Evolutionary conservation across 2,113 vertebrate species (phyloP).

Genomic region (Antechinus stuartii): DNA sequence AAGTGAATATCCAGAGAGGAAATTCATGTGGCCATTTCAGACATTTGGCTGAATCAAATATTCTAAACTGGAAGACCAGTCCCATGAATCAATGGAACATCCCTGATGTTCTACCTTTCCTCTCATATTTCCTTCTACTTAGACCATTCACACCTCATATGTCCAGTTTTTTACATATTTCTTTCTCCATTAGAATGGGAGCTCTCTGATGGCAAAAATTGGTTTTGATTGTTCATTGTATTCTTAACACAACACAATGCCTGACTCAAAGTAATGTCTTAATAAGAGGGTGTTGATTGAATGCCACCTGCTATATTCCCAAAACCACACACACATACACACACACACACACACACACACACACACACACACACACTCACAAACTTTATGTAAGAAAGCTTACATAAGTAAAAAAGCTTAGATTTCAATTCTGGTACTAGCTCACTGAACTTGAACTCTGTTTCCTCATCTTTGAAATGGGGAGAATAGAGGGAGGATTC

Average conservation of each 20-base stretch:
- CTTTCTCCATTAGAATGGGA: neutral
- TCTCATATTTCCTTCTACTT: neutral
- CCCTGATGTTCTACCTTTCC: neutral
- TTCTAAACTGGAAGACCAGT: neutral
- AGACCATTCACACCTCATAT: neutral
- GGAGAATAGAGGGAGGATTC: neutral
- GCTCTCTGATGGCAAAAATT: neutral
- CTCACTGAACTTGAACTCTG: neutral
- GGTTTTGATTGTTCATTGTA: neutral
- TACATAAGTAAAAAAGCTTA: neutral
- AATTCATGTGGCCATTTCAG: neutral
- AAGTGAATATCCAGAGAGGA: neutral
- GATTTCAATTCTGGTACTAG: neutral
- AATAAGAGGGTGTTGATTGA: neutral
- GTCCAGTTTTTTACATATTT: neutral
- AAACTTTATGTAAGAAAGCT: no score
- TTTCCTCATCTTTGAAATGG: neutral
- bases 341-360: no score
- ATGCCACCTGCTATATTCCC: no score
- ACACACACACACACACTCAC: no score
- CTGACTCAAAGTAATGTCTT: neutral
- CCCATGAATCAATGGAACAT: neutral
- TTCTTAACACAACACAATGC: neutral
- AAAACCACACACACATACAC: neutral
- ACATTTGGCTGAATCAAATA: neutral